phyloP scores from a whole-genome alignment of 2,113 vertebrate species.

The Microtus ochrogaster region DNA sequence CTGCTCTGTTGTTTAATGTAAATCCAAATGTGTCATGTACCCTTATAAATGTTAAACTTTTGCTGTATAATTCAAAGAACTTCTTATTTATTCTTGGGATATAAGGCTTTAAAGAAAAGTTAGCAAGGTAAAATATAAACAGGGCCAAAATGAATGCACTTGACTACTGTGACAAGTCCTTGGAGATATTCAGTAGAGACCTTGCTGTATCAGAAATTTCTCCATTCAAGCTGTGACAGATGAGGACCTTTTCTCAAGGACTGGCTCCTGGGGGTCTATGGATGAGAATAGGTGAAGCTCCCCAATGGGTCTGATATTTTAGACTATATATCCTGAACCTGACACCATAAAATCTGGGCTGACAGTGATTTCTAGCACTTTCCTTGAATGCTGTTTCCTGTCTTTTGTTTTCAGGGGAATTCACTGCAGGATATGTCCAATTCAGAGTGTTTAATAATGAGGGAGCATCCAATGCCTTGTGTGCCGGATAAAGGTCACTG shows the following conservation, averaged over 20 bases:
- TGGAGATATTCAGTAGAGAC: background rate
- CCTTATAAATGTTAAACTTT: background rate
- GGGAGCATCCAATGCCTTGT: constrained; percentile 74
- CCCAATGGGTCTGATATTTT: too few species aligned
- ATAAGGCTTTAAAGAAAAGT: background rate
- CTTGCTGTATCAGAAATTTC: background rate
- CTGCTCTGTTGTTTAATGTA: background rate
- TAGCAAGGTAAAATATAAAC: background rate
- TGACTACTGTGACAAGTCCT: background rate
- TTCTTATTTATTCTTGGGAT: background rate
- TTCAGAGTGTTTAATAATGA: constrained; percentile 81
- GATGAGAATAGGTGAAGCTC: background rate
- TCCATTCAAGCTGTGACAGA: background rate
- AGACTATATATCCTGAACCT: too few species aligned
- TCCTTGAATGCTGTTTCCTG: background rate
- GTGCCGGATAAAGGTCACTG: constrained; percentile 78
- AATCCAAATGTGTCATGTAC: background rate
- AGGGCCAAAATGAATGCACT: background rate
- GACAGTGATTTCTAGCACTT: background rate
- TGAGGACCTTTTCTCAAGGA: background rate
- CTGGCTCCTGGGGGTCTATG: background rate
- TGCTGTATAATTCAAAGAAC: background rate
- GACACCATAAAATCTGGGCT: too few species aligned
- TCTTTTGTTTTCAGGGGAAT: constrained; percentile 35
- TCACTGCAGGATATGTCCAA: constrained; percentile 68